A percentile compares a stretch with the other conserved stretches of the same genome.
Evolutionary conservation across 2,888 invertebrate genomes (phyloP).

Genomic region (Lymantria monacha): DNA sequence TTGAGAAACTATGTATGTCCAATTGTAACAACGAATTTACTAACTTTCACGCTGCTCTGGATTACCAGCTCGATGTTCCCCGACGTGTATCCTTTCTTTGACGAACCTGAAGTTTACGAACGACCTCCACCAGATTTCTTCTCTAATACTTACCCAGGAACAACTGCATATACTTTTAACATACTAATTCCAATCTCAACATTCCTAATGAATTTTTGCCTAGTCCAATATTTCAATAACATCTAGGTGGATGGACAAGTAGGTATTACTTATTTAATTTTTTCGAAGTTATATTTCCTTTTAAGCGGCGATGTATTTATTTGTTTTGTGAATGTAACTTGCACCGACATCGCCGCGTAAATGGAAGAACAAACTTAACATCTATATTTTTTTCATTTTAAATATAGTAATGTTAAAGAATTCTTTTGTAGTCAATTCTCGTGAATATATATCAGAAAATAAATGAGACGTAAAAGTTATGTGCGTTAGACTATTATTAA

Average conservation of each 20-base stretch:
- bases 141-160: conserved; percentile 40
- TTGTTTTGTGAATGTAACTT: not conserved
- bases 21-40: conserved; percentile 11
- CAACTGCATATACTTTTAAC: conserved; percentile 3
- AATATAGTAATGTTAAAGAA: too few species aligned
- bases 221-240: conserved; percentile 3
- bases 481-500: too few species aligned
- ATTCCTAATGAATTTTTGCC: conserved; percentile 6
- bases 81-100: conserved; percentile 65
- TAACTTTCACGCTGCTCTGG: conserved; percentile 60
- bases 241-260: conserved; percentile 21
- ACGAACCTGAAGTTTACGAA: conserved; percentile 61
- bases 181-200: conserved; percentile 15
- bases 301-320: not conserved
- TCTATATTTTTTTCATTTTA: too few species aligned
- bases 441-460: too few species aligned
- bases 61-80: conserved; percentile 55
- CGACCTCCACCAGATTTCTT: conserved; percentile 60
- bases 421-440: too few species aligned
- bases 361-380: too few species aligned
- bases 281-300: not conserved
- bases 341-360: too few species aligned
- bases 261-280: conserved; percentile 8
- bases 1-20: too few species aligned
- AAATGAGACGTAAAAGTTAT: too few species aligned